phyloP scores from a whole-genome alignment of 2,888 invertebrate species.

The Eupithecia insigniata region DNA sequence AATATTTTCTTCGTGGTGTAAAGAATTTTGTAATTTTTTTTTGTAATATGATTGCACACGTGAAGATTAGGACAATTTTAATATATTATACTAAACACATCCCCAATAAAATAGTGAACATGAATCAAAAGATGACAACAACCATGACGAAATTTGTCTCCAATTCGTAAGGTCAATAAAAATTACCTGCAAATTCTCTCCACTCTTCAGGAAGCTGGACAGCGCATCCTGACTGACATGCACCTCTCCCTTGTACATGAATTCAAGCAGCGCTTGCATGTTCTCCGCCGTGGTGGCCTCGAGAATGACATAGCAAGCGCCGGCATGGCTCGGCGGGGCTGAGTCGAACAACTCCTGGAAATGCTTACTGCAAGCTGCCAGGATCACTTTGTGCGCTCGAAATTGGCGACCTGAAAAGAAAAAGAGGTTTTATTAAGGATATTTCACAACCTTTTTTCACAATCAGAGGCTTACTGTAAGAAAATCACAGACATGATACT shows the following conservation, averaged over 20 bases:
- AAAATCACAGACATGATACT: too few relatives aligned
- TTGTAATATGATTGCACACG: too few relatives aligned
- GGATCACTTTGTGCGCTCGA: conserved; percentile 94
- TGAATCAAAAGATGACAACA: not conserved
- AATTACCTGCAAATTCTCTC: conserved; percentile 92
- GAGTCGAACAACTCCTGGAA: conserved; percentile 95
- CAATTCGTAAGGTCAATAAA: not conserved
- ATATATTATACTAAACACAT: not conserved
- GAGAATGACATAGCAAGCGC: conserved; percentile 92
- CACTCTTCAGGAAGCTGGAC: conserved; percentile 95
- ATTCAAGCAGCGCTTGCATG: conserved; percentile 95
- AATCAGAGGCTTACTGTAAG: not conserved
- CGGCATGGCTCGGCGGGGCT: conserved; percentile 91
- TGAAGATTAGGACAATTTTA: not conserved
- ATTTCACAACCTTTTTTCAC: not conserved
- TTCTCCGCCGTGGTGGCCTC: conserved; percentile 95
- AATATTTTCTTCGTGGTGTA: too few relatives aligned
- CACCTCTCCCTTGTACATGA: conserved; percentile 97
- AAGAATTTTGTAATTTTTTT: too few relatives aligned
- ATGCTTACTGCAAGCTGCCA: conserved; percentile 97
- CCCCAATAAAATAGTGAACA: not conserved
- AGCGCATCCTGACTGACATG: conserved; percentile 96
- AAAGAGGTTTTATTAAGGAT: conserved; percentile 5
- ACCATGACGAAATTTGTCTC: not conserved
- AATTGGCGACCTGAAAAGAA: conserved; percentile 91